Base-by-base conservation (phyloP, 2,113 vertebrate genomes). In the Percopsis transmontana region DNA sequence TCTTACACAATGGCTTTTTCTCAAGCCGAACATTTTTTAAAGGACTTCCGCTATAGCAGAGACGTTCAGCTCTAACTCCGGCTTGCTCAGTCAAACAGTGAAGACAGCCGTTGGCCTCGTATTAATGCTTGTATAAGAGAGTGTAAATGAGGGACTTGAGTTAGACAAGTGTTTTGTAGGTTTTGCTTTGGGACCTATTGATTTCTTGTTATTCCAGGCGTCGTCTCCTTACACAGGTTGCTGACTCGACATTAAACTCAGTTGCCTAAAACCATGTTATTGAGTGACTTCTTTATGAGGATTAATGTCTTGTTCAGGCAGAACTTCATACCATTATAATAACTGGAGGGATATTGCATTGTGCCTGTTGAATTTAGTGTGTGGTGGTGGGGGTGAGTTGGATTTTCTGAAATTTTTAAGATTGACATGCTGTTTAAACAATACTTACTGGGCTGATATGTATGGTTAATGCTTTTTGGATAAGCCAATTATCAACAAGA, bases 191-290 rank as follows among this genome's bases (percentile, higher is more conserved):
- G 33, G 40, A 42, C 2, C 57, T 40, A 70, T 76, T 68, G 66
- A 79, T 76, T 68, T 71, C 12, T 71, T 74, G 47, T 16, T 44
- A 62, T 33, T 47, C 63, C 60, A 40, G 24, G 51, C 63, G 42
- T 7, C n/a, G 20, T 62, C 67, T 77, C 58, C 41, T 2, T n/a
- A 27, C 41, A 24, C 27, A 19, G 27, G 18, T 48, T 70, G 56
- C 72, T 77, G 54, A 75, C 54, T 73, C 16, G 1, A 18, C 23
- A 27, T 54, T 41, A 41, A 56, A 71, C 2, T 33, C 9, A 9
- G 52, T 66, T 15, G 13, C 48, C 40, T 69, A 20, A 61, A 77
- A 67, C 11, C 66, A 40, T 14, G 67, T 72, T 50, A 13, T 45
- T 33, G 13, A 52, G 21, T n/a, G 65, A 42, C 16, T 66, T 38